Evolutionary conservation across 2,888 invertebrate species (phyloP), one percentile per base, ranked within the genome.

Genomic region (Arctia plantaginis): DNA sequence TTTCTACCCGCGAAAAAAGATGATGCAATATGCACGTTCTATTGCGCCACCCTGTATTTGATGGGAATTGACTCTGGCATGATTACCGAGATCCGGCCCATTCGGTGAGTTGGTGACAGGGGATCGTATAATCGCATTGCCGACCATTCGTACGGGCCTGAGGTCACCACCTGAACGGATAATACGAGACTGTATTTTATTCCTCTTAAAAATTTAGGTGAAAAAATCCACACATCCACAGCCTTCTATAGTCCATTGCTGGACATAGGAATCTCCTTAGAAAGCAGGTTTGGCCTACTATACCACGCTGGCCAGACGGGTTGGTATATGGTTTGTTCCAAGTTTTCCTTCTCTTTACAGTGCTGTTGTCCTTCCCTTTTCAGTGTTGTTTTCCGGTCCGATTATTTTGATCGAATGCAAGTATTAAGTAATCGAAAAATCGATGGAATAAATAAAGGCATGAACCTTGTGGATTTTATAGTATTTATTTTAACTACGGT

Each of bases 121-220:
- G 89, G 87, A 84, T 77, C 86, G 81, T 78, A 82, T 90, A 90
- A 91, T 90, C 88, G 83, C 86, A 88, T 90, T 85, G 83, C 74
- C 82, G 82, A 80, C 83, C 84, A 85, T 84, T 35, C 82, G 55
- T 75, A 75, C 69, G 71, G 62, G 35, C 65, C 23, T 23, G 51
- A 74, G 72, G 81, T 82, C 72, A n/a, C 86, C 82, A 80, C 55
- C 55, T 33, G 71, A 67, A 35, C 62, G 10, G 77, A 77, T 72
- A 80, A 72, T 74, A 66, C 55, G 72, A 74, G 80, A 81, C 72
- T 71, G 51, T 12, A 67, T 64, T 27, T 59, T 1, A 59, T 59
- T 30, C 27, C 27, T 73, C 35, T 33, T 55, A 47, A 65, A 76
- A 80, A 30, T 13, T 1, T 15, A 7, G 23, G 23, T 23, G 7